These are phyloP conservation scores for Seira ritae DNA, from an alignment of 2,888 invertebrate species.

Conservation along the genomic window DNA sequence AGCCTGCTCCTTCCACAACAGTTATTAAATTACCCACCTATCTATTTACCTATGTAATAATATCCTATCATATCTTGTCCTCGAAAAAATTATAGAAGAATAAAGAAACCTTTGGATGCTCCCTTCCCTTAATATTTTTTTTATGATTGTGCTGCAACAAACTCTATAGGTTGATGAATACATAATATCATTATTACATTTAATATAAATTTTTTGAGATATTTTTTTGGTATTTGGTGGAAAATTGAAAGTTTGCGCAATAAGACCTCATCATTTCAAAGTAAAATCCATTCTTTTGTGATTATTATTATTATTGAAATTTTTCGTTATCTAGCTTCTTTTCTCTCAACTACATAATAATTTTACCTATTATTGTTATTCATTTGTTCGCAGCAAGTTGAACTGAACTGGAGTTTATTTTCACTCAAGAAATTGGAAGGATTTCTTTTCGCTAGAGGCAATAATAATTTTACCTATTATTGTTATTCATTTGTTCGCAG, in stretches of 20 bases:
- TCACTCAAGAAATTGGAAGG: not conserved
- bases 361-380: not conserved
- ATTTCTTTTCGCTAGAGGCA: not conserved
- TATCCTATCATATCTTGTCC: no score
- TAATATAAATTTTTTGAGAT: not conserved
- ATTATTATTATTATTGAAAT: not conserved
- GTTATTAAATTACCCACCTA: no score
- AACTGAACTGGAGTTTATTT: not conserved
- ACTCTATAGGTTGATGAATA: constrained; percentile 50
- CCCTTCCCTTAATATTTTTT: constrained; percentile 1
- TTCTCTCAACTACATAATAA: not conserved
- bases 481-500: not conserved
- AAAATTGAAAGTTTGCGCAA: constrained; percentile 50
- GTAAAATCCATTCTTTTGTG: not conserved
- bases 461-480: no score
- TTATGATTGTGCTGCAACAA: constrained; percentile 57
- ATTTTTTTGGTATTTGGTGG: constrained; percentile 7
- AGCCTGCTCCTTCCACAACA: no score
- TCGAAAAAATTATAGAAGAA: not conserved
- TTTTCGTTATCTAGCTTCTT: not conserved
- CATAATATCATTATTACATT: constrained; percentile 23
- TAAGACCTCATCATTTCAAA: constrained; percentile 2
- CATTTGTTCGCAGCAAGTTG: not conserved
- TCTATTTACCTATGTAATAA: no score
- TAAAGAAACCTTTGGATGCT: not conserved